Conservation (phyloP, 2,888 invertebrate genomes). For the Lasioglossum zephyrum region DNA sequence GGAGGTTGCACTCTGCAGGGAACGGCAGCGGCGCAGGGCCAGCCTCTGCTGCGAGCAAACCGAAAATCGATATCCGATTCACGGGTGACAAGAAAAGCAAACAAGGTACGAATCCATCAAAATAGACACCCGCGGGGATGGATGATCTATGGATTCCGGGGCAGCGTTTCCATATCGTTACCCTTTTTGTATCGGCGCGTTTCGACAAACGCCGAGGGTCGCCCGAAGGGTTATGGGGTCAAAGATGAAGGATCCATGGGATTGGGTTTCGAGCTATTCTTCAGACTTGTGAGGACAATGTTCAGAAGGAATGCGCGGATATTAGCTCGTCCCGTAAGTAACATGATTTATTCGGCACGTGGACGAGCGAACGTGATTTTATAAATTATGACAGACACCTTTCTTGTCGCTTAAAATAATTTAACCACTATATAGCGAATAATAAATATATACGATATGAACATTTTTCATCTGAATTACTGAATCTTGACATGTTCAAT, state of each 20-base stretch:
- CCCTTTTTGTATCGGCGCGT: constrained; percentile 18
- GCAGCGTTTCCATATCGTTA: constrained; percentile 37
- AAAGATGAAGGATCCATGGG: not conserved
- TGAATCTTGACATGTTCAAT: no score
- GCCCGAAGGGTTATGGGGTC: not conserved
- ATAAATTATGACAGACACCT: not conserved
- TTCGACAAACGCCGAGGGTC: not conserved
- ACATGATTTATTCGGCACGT: not conserved
- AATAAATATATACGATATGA: no score
- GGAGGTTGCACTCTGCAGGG: constrained; percentile 7
- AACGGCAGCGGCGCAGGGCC: not conserved
- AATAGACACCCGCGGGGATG: constrained; percentile 24
- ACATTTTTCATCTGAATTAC: no score
- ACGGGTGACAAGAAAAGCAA: constrained; percentile 37
- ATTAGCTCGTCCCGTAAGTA: not conserved
- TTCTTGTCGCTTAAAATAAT: not conserved
- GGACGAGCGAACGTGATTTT: not conserved
- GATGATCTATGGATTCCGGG: constrained; percentile 49
- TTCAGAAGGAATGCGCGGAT: not conserved
- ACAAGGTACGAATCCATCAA: constrained; percentile 45
- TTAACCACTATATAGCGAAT: no score
- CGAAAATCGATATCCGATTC: constrained; percentile 60
- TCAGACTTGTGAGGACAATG: not conserved
- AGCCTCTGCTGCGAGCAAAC: constrained; percentile 22
- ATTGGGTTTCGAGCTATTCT: constrained; percentile 22